These are phyloP conservation scores for Acanthochromis polyacanthus DNA, from an alignment of 2,113 vertebrate genomes.

Conservation along the genomic window DNA sequence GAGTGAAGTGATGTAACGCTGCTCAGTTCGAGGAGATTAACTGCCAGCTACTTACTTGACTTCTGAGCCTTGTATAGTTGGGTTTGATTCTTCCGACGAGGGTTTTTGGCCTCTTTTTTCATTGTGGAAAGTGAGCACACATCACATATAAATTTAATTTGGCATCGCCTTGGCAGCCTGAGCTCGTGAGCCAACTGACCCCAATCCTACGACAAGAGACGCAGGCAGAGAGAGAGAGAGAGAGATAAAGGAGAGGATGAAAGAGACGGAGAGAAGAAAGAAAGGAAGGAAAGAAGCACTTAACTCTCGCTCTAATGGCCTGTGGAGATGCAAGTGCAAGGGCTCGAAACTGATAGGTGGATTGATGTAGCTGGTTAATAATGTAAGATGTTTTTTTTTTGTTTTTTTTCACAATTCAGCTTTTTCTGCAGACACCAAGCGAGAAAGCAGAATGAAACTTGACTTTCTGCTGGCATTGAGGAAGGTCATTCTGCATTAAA, in stretches of 20 bases:
- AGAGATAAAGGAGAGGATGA: constrained; percentile 40
- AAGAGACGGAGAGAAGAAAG: constrained; percentile 31
- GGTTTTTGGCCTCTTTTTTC: constrained; percentile 17
- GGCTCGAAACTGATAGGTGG: constrained; percentile 62
- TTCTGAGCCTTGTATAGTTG: constrained; percentile 20
- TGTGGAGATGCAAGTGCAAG: constrained; percentile 66
- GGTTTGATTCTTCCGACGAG: neutral
- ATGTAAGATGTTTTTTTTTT: constrained; percentile 62
- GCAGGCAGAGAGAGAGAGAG: constrained; percentile 29
- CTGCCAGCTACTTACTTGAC: constrained; percentile 4
- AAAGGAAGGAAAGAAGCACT: constrained; percentile 72
- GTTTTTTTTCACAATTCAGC: constrained; percentile 40
- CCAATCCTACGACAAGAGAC: constrained; percentile 75
- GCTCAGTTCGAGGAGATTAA: constrained; percentile 17
- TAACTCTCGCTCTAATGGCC: constrained; percentile 72
- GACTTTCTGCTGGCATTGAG: constrained; percentile 34
- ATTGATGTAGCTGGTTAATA: constrained; percentile 73
- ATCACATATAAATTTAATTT: constrained; percentile 73
- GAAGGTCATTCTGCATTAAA: constrained; percentile 19
- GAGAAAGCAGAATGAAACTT: constrained; percentile 55
- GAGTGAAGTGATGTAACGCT: constrained; percentile 11
- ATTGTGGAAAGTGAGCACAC: constrained; percentile 57
- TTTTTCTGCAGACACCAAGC: constrained; percentile 32
- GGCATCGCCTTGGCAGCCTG: constrained; percentile 56
- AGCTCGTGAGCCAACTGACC: constrained; percentile 72